Percentiles rank a stretch among this genome's conserved stretches.
phyloP scores from a whole-genome alignment of 1,140 invertebrate genomes.

The Archivesica marissinica region DNA sequence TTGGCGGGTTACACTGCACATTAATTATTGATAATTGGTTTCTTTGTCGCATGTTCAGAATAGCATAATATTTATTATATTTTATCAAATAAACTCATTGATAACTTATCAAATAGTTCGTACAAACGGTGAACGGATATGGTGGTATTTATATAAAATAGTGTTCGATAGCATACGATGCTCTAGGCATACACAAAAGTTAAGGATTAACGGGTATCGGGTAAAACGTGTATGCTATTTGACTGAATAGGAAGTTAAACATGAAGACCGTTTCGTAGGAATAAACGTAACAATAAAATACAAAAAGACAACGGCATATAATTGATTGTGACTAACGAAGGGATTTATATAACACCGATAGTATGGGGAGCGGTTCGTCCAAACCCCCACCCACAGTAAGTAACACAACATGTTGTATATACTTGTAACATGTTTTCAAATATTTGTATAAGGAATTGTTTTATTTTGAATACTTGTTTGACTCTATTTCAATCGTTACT shows the following conservation, averaged over 20 bases:
- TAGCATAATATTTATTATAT: background rate
- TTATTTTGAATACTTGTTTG: background rate
- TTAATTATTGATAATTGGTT: conserved; percentile 8
- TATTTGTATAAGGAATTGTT: background rate
- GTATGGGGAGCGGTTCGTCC: conserved; percentile 5
- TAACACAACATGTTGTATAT: background rate
- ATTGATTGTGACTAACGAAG: background rate
- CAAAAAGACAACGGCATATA: background rate
- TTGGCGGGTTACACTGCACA: background rate
- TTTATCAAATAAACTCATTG: conserved; percentile 1
- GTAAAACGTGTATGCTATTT: background rate
- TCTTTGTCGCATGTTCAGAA: no score
- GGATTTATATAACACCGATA: background rate
- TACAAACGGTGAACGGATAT: background rate
- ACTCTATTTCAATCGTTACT: background rate
- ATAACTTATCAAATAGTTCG: background rate
- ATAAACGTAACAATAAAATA: background rate
- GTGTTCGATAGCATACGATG: background rate
- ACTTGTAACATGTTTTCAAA: background rate
- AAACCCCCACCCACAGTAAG: conserved; percentile 9
- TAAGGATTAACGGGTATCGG: background rate
- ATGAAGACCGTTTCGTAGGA: background rate
- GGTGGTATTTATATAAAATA: background rate
- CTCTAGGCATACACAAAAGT: background rate
- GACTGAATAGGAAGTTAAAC: conserved; percentile 18